phyloP scores from a whole-genome alignment of 2,888 invertebrate species.

The Luperina testacea region DNA sequence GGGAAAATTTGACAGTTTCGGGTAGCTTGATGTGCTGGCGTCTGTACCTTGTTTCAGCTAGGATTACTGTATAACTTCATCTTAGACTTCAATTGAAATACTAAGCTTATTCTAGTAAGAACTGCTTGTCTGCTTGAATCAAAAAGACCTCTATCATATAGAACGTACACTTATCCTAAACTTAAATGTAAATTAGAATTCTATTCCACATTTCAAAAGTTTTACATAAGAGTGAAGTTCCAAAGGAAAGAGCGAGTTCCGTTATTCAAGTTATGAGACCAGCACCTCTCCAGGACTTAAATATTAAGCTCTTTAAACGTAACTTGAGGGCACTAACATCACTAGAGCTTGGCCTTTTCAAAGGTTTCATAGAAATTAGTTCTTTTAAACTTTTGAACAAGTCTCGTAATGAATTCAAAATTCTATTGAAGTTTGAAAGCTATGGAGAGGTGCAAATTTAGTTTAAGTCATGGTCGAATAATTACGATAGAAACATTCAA shows the following conservation, averaged over 20 bases:
- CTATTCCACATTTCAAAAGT: neutral
- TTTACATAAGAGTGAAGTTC: neutral
- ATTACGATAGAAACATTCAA: neutral
- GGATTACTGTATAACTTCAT: too few species aligned
- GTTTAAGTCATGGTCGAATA: neutral
- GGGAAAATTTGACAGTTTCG: too few species aligned
- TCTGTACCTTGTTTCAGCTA: too few species aligned
- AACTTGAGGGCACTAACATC: slow-evolving; percentile 7
- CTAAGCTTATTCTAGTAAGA: neutral
- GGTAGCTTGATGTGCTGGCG: too few species aligned
- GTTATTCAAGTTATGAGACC: slow-evolving; percentile 10
- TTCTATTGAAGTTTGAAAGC: neutral
- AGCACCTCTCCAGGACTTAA: slow-evolving; percentile 15
- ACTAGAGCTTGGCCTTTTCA: neutral
- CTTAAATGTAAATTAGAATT: neutral
- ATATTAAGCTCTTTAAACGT: slow-evolving; percentile 5
- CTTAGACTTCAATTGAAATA: too few species aligned
- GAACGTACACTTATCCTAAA: neutral
- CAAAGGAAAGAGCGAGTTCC: slow-evolving; percentile 12
- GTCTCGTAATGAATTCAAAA: neutral
- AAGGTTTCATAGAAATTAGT: neutral
- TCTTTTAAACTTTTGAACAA: neutral
- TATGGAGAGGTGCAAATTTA: neutral
- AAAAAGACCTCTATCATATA: neutral
- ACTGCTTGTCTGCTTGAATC: neutral